Evolutionary conservation across 2,888 invertebrate species (phyloP).

Genomic region (Pogonocherus hispidulus): DNA sequence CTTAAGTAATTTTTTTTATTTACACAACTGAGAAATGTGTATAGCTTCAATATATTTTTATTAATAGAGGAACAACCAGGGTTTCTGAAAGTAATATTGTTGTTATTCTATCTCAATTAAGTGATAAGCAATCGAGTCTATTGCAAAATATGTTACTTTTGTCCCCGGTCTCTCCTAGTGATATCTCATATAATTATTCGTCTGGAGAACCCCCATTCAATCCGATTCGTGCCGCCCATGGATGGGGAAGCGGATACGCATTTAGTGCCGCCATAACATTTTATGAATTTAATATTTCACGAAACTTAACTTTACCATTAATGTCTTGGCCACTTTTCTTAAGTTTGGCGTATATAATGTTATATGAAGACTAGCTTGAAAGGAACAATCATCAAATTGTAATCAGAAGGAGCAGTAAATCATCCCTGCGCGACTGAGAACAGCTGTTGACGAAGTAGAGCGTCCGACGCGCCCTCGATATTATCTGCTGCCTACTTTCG

Average conservation of each 20-base stretch:
- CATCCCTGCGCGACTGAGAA: conserved; percentile 62
- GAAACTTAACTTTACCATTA: conserved; percentile 64
- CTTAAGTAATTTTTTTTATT: no score
- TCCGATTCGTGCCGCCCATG: not conserved
- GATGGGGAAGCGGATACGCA: conserved; percentile 10
- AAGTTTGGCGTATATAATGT: conserved; percentile 62
- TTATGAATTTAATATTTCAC: conserved; percentile 64
- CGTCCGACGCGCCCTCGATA: conserved; percentile 50
- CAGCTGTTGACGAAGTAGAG: conserved; percentile 63
- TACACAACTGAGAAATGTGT: no score
- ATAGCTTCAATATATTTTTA: no score
- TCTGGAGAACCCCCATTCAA: not conserved
- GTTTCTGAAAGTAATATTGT: no score
- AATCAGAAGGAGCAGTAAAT: conserved; percentile 68
- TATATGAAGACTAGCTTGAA: conserved; percentile 61
- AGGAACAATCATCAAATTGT: conserved; percentile 69
- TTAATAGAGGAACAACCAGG: no score
- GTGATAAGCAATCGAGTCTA: no score
- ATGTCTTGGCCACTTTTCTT: conserved; percentile 65
- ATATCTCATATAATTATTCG: not conserved
- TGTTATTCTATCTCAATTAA: no score
- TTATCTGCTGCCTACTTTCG: conserved; percentile 57
- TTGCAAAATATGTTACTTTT: no score
- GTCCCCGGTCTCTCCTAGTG: no score
- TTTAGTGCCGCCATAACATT: conserved; percentile 50